A percentile compares a stretch with the other conserved stretches of the same genome.
phyloP scores from a whole-genome alignment of 1,140 invertebrate species.

The Drosophila saltans region DNA sequence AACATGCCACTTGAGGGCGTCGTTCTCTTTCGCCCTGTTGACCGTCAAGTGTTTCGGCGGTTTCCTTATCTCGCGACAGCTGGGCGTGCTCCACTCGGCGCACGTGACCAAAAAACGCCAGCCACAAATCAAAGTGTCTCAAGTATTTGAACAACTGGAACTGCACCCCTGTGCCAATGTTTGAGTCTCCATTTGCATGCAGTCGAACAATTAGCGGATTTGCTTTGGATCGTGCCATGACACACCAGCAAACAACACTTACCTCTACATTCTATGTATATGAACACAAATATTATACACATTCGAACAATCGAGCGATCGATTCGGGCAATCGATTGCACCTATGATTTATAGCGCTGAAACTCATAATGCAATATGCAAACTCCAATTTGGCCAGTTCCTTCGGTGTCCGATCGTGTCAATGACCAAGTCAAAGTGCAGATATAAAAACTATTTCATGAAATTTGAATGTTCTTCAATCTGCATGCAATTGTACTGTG shows the following conservation, averaged over 20 bases:
- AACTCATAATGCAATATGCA: constrained; percentile 46
- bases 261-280: neutral
- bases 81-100: constrained; percentile 18
- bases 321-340: constrained; percentile 70
- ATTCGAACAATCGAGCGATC: constrained; percentile 52
- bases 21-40: constrained; percentile 27
- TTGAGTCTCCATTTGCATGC: constrained; percentile 2
- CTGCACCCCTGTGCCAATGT: constrained; percentile 62
- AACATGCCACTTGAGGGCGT: constrained; percentile 4
- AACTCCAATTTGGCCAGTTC: constrained; percentile 35
- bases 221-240: constrained; percentile 64
- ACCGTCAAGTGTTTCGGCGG: constrained; percentile 56
- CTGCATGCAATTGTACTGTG: constrained; percentile 27
- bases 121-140: constrained; percentile 50
- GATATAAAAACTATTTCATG: constrained; percentile 39
- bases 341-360: constrained; percentile 64
- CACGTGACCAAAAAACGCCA: constrained; percentile 63
- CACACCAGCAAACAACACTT: constrained; percentile 27
- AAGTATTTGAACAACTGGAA: constrained; percentile 31
- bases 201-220: constrained; percentile 64
- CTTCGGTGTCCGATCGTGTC: constrained; percentile 57
- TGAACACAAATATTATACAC: constrained; percentile 17
- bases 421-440: constrained; percentile 73
- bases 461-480: constrained; percentile 60
- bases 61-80: constrained; percentile 12